phyloP scores from a whole-genome alignment of 2,797 vertebrate genomes.

The Sebastes itinus region DNA sequence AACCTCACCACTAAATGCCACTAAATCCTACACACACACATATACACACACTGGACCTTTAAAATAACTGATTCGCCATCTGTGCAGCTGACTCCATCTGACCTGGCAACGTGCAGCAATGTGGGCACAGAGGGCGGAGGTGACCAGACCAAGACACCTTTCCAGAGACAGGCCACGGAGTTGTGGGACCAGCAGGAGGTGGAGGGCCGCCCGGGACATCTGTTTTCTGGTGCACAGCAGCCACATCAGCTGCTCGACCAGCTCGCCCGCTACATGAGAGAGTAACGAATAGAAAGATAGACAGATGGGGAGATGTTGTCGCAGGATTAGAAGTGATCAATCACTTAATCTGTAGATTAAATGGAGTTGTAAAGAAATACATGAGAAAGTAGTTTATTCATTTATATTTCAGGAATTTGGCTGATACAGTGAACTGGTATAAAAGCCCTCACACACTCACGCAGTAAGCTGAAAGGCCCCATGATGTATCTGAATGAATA shows the following conservation, averaged over 20 bases:
- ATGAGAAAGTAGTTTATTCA: not conserved
- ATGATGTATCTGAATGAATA: slow-evolving; percentile 86
- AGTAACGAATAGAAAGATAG: not conserved
- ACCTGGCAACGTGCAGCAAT: slow-evolving; percentile 87
- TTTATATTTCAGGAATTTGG: not conserved
- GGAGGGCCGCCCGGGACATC: slow-evolving; percentile 82
- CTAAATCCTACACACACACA: too few species aligned
- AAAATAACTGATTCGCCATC: not conserved
- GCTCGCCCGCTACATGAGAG: slow-evolving; percentile 60
- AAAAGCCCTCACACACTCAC: slow-evolving; percentile 73
- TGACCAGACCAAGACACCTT: slow-evolving; percentile 78
- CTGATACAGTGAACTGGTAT: not conserved
- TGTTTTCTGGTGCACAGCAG: slow-evolving; percentile 78
- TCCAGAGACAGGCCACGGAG: slow-evolving; percentile 81
- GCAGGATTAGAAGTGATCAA: not conserved
- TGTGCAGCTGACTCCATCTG: not conserved
- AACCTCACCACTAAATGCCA: too few species aligned
- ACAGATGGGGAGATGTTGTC: not conserved
- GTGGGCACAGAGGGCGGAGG: slow-evolving; percentile 77
- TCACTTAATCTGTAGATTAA: not conserved
- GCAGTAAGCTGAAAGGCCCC: slow-evolving; percentile 87
- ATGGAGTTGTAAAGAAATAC: not conserved
- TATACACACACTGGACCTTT: too few species aligned
- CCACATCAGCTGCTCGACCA: slow-evolving; percentile 83
- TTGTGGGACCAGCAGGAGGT: slow-evolving; percentile 88